Conservation (phyloP, 2,113 vertebrate genomes). For the Camelus dromedarius region DNA sequence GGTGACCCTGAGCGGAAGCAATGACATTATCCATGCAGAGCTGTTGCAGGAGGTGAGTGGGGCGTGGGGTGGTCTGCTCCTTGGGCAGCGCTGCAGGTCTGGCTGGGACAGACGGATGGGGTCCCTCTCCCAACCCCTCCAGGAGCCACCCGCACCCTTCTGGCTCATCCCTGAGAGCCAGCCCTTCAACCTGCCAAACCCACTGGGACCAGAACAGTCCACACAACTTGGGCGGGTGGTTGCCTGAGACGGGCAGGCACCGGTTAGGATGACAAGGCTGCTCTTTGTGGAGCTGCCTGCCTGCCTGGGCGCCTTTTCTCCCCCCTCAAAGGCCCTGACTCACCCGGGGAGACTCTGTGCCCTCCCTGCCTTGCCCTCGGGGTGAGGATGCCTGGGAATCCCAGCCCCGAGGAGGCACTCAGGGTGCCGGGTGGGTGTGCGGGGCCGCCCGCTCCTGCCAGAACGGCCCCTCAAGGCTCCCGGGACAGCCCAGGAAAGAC, state of each 20-base stretch:
- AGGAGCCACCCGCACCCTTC: not conserved
- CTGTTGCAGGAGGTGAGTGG: fast-evolving
- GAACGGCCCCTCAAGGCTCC: fast-evolving
- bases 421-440: fast-evolving
- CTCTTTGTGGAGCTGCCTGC: fast-evolving
- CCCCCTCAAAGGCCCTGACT: not conserved
- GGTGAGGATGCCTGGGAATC: fast-evolving
- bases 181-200: not conserved
- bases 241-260: not conserved
- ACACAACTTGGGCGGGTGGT: not conserved
- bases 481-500: fast-evolving
- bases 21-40: fast-evolving
- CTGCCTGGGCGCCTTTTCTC: not conserved
- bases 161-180: not conserved
- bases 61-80: fast-evolving
- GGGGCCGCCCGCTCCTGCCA: not conserved
- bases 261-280: not conserved
- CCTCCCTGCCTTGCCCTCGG: not conserved
- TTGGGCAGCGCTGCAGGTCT: not conserved
- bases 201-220: not conserved
- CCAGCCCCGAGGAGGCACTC: not conserved
- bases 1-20: too few species aligned
- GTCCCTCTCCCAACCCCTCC: not conserved
- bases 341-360: not conserved
- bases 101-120: not conserved